Base-by-base conservation (phyloP, 2,797 vertebrate species). In the Anniella stebbinsi region DNA sequence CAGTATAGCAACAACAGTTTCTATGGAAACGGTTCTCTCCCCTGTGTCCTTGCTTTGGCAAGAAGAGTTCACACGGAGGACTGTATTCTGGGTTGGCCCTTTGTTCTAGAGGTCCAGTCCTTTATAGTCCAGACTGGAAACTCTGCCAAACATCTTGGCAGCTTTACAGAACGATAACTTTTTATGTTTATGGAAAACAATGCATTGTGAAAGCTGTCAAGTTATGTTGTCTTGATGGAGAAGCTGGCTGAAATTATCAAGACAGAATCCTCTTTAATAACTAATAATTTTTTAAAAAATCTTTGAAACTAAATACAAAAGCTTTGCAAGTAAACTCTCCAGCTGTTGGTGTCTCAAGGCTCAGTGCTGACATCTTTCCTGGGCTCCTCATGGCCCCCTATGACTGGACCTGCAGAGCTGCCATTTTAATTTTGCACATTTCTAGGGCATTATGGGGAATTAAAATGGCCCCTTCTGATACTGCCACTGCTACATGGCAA, bases 191-290 rank as follows among this genome's bases (percentile, higher is more conserved):
- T 91, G 89, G 63, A 75, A 93, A 92, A 90, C 90, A 93, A 96
- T 95, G 80, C 92, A 76, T 92, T 95, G 94, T 96, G 96, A 96
- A 96, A 94, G 93, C 95, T 96, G 96, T 96, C 95, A 83, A 4
- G 91, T 95, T 93, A 15, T 13, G 82, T 95, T 95, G 91, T 85
- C 33, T 38, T 93, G 92, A 95, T 83, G 87, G 85, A 90, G 77
- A 85, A 94, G 89, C 84, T 86, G 86, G 5, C 82, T 94, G 80
- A 84, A 94, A 93, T 94, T 90, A 93, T 77, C 87, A 88, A 92
- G 92, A 89, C 93, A 93, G 92, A 92, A 18, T 83, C 94, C 75
- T 88, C 69, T 84, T 93, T 48, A 70, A 0, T 84, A 83, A 48
- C 51, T 75, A 92, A 93, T 66, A n/a, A 33, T 92, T 92, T 92